Evolutionary conservation across 2,888 invertebrate species (phyloP), one percentile per base, ranked within the genome.

Genomic region (Nipponacmea schrenckii): DNA sequence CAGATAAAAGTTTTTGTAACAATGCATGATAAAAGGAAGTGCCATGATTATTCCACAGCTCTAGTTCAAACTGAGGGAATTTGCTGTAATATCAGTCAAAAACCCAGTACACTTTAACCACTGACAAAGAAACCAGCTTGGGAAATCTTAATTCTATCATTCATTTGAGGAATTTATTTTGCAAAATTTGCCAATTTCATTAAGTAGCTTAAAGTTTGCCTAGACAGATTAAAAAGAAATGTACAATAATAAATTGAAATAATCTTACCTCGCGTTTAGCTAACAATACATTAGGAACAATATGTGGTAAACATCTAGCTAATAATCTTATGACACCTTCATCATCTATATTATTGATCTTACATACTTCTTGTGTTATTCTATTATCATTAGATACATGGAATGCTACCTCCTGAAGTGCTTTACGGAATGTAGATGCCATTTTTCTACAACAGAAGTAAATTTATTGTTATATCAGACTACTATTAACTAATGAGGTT

Each of bases 201-300:
- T n/a, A n/a, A n/a, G n/a, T n/a, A n/a, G n/a, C n/a, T 2, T 39
- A 10, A 39, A 39, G 10, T 39, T 8, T 2, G 10, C 10, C 7
- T 39, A 39, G 39, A 8, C 10, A 1, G 7, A 5, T 8, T 8
- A 8, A 39, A 39, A 39, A 39, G 39, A 2, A 39, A 10, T n/a
- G n/a, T n/a, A 39, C 5, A 39, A 39, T 39, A 39, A 39, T 5
- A 39, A 39, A 5, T 8, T 10, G 1, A 39, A 10, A 39, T 39
- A 10, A 39, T 39, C 39, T 76, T 75, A 90, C 91, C 87, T 93
- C 93, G 70, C 93, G 89, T 85, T 92, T 93, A 77, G 92, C 92
- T 45, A 93, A 87, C 68, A 93, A 91, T 63, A 93, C 91, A 88
- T 93, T 93, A 2, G 93, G 93, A 74, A 93, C 92, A 73, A 93